Evolutionary conservation across 2,113 vertebrate species (phyloP), one percentile per base, ranked within the genome.

Genomic region (Zosterops borbonicus): DNA sequence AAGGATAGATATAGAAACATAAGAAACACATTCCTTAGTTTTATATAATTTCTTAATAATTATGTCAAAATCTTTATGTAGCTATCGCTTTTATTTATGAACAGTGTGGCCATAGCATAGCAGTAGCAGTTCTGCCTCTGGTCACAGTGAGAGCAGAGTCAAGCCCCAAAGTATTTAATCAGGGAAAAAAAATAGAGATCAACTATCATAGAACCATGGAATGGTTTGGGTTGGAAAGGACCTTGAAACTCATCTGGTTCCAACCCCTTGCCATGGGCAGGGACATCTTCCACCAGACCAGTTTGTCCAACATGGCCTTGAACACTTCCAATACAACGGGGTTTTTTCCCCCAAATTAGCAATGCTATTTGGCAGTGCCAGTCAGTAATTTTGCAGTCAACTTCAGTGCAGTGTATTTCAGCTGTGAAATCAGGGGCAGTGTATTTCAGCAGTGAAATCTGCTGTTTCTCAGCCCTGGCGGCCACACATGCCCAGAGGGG

Each of bases 391-490:
- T 27, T 20, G 5, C 21, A 25, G 35, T 37, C 33, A 29, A 1
- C 11, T 42, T 58, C 11, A 14, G 29, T n/a, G 44, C 37, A 14
- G 1, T n/a, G 49, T 12, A 0, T 65, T 56, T 33, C 64, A 39
- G 27, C 39, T 25, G 39, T 29, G 52, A 44, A 47, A 23, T 31
- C 5, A 0, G 24, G 37, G 1, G 1, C 33, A 14, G 1, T 37
- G 53, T 12, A 0, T 65, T 64, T 33, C 56, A 39, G 27, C 39
- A 31, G 35, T 29, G 52, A 44, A 47, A 24, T 31, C 5, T 0
- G 24, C n/a, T 1, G 1, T 73, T 83, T 33, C 15, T 65, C 23
- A 33, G 31, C 33, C 15, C 0, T 14, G 27, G 31, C 44, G 83
- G 33, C n/a, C 12, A 2, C 13, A 37, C 3, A 1, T n/a, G 56